A percentile compares a stretch with the other conserved stretches of the same genome.
Conservation (phyloP, 2,888 invertebrate species). For the Cephus nigrinus region DNA sequence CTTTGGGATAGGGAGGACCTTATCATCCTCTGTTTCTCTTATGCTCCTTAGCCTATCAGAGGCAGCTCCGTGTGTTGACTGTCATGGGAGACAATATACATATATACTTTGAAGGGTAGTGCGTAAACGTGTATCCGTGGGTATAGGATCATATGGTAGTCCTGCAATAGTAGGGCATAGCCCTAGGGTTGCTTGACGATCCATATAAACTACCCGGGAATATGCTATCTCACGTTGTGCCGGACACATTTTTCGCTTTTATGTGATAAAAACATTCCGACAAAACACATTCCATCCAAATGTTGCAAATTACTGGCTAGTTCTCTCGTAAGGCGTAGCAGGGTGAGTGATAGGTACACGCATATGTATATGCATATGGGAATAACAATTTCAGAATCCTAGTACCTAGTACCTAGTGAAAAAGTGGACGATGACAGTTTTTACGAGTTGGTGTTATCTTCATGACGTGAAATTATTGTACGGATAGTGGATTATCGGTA, state of each 20-base stretch:
- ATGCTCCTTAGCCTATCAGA: not conserved
- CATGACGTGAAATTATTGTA: not conserved
- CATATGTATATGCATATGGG: not conserved
- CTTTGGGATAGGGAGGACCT: not conserved
- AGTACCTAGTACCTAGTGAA: not conserved
- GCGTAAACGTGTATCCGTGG: not conserved
- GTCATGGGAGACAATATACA: not conserved
- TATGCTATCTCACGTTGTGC: not conserved
- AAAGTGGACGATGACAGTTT: not conserved
- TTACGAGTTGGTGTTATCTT: not conserved
- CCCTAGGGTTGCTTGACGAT: not conserved
- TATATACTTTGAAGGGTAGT: not conserved
- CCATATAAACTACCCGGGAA: not conserved
- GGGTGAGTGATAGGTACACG: not conserved
- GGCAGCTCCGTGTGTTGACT: not conserved
- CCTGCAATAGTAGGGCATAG: not conserved
- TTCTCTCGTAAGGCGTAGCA: not conserved
- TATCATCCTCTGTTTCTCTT: conserved; percentile 1
- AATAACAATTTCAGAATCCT: not conserved
- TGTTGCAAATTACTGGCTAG: not conserved
- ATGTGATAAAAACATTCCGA: not conserved
- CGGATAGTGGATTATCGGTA: not conserved
- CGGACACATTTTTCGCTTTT: not conserved
- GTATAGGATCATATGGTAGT: not conserved
- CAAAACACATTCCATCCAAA: not conserved